phyloP scores from a whole-genome alignment of 2,113 vertebrate genomes.

The Hiodon tergisus region DNA sequence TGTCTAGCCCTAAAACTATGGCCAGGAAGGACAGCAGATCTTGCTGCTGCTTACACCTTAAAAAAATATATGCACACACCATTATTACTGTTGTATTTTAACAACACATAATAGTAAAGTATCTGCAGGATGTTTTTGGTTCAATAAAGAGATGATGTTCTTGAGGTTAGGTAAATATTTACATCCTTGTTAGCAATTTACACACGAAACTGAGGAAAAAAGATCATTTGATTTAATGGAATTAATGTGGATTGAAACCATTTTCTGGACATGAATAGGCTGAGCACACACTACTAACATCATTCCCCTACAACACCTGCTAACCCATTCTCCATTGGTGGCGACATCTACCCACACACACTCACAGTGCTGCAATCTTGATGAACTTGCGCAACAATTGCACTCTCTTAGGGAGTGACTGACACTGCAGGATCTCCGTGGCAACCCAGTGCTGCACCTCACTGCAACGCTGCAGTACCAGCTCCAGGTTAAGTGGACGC shows the following conservation, averaged over 20 bases:
- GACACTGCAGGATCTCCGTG: conserved; percentile 91
- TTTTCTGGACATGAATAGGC: no score
- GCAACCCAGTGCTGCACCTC: conserved; percentile 96
- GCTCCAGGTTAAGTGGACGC: conserved; percentile 91
- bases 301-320: not conserved
- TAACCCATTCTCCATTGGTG: not conserved
- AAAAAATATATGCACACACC: conserved; percentile 4
- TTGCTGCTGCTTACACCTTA: conserved; percentile 94
- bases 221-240: no score
- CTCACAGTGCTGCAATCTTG: conserved; percentile 93
- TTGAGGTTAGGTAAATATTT: no score
- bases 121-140: not conserved
- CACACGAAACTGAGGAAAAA: no score
- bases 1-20: conserved; percentile 86
- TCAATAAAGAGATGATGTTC: no score
- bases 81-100: not conserved
- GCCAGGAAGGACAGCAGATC: conserved; percentile 92
- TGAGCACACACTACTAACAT: no score
- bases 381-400: conserved; percentile 96
- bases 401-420: conserved; percentile 78
- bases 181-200: no score
- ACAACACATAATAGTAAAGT: no score
- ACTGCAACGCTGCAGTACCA: conserved; percentile 92
- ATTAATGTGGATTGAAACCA: no score
- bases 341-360: conserved; percentile 14